These are phyloP conservation scores for Xenopus laevis DNA, from an alignment of 2,113 vertebrate genomes.

Conservation along the genomic window DNA sequence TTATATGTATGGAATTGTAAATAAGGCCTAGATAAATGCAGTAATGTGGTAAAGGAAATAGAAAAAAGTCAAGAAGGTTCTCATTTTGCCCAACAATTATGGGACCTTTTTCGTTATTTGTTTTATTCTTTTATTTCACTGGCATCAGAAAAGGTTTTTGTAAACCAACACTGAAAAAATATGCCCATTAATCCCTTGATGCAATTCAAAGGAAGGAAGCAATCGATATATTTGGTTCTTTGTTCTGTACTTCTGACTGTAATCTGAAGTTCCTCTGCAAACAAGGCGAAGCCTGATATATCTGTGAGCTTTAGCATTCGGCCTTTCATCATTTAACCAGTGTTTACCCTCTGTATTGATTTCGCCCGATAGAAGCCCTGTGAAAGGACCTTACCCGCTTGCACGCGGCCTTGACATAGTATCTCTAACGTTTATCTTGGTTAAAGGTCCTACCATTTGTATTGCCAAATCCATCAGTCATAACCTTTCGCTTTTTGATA, in stretches of 20 bases:
- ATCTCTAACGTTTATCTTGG: slow-evolving; percentile 5
- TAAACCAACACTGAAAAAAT: background rate
- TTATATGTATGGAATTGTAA: too few relatives aligned
- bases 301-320: slow-evolving; percentile 34
- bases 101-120: too few relatives aligned
- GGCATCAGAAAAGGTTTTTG: background rate
- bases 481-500: background rate
- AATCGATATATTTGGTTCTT: slow-evolving; percentile 29
- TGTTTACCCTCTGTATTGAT: slow-evolving; percentile 44
- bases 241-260: slow-evolving; percentile 28
- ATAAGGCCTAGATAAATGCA: too few relatives aligned
- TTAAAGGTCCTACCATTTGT: background rate
- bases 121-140: too few relatives aligned
- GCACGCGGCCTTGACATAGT: slow-evolving; percentile 7
- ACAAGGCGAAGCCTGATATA: slow-evolving; percentile 21
- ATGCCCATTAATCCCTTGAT: background rate
- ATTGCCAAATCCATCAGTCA: background rate
- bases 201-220: slow-evolving; percentile 6
- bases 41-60: too few relatives aligned
- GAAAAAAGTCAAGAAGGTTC: too few relatives aligned
- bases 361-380: slow-evolving; percentile 9
- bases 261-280: slow-evolving; percentile 24
- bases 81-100: too few relatives aligned
- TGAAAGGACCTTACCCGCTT: slow-evolving; percentile 20
- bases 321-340: slow-evolving; percentile 33